A percentile compares a stretch with the other conserved stretches of the same genome.
Evolutionary conservation across 2,888 invertebrate genomes (phyloP).

Genomic region (Synergus umbraculus): DNA sequence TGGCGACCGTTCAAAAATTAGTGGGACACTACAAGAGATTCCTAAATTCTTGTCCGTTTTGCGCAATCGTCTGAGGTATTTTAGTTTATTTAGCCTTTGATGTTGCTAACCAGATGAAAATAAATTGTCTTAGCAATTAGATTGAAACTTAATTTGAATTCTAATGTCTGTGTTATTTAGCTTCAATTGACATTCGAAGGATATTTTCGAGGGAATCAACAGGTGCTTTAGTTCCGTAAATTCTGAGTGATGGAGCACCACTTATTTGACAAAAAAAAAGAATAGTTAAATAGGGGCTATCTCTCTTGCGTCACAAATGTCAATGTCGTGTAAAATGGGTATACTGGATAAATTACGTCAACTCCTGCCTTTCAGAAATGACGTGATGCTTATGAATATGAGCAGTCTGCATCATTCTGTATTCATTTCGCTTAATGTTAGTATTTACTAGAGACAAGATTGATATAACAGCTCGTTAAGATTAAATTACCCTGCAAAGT

Average conservation of each 20-base stretch:
- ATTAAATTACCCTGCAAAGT: conserved; percentile 8
- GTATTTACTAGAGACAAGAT: conserved; percentile 14
- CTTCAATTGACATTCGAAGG: neutral
- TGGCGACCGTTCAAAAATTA: conserved; percentile 15
- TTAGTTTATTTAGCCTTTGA: neutral
- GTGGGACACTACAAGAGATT: conserved; percentile 12
- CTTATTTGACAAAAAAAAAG: neutral
- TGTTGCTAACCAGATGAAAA: neutral
- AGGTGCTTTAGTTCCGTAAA: neutral
- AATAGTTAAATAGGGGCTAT: neutral
- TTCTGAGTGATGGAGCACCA: neutral
- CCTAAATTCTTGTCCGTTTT: neutral
- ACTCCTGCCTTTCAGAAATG: conserved; percentile 3
- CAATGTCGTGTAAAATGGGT: neutral
- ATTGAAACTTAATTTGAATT: neutral
- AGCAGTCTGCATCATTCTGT: neutral
- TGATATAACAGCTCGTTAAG: conserved; percentile 10
- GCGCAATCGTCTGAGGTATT: neutral
- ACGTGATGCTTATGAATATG: conserved; percentile 14
- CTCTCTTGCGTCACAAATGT: neutral
- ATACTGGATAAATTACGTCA: conserved; percentile 12
- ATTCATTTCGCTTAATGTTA: conserved; percentile 9
- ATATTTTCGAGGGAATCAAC: neutral
- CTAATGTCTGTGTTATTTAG: neutral
- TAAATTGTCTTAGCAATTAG: conserved; percentile 16